Evolutionary conservation across 2,888 invertebrate genomes (phyloP).

Genomic region (Agrotis clavis): DNA sequence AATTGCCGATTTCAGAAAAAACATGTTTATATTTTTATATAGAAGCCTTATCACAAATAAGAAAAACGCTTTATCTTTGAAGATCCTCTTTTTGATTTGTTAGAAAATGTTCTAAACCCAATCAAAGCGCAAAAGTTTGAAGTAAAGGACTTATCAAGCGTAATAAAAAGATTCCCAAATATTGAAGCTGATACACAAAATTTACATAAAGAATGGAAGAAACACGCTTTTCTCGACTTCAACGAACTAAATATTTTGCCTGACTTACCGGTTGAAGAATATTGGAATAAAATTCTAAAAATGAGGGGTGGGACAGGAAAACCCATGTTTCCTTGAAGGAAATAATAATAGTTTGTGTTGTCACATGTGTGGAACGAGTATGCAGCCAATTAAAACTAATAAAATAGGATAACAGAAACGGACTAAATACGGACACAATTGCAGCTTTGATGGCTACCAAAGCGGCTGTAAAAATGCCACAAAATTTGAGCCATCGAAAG

Average conservation of each 20-base stretch:
- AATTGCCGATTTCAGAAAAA: not conserved
- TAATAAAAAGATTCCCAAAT: not conserved
- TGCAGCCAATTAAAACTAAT: not conserved
- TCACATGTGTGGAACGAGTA: not conserved
- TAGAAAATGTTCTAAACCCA: not conserved
- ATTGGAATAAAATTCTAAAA: slow-evolving; percentile 13
- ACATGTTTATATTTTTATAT: slow-evolving; percentile 6
- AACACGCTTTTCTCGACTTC: slow-evolving; percentile 6
- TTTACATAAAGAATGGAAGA: not conserved
- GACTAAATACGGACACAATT: not conserved
- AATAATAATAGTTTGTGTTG: not conserved
- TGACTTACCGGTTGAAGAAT: slow-evolving; percentile 12
- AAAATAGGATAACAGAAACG: not conserved
- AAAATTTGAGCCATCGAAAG: not conserved
- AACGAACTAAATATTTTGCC: not conserved
- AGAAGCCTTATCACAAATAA: slow-evolving; percentile 1
- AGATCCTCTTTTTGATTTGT: slow-evolving; percentile 6
- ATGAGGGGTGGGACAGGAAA: not conserved
- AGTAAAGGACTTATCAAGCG: slow-evolving; percentile 4
- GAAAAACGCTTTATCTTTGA: slow-evolving; percentile 9
- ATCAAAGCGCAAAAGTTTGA: not conserved
- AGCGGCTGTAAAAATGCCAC: not conserved
- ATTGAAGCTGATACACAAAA: not conserved
- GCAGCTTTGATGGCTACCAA: not conserved
- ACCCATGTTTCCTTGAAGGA: not conserved